Evolutionary conservation across 1,140 invertebrate genomes (phyloP), one percentile per base, ranked within the genome.

Genomic region (Bilobella aurantiaca): DNA sequence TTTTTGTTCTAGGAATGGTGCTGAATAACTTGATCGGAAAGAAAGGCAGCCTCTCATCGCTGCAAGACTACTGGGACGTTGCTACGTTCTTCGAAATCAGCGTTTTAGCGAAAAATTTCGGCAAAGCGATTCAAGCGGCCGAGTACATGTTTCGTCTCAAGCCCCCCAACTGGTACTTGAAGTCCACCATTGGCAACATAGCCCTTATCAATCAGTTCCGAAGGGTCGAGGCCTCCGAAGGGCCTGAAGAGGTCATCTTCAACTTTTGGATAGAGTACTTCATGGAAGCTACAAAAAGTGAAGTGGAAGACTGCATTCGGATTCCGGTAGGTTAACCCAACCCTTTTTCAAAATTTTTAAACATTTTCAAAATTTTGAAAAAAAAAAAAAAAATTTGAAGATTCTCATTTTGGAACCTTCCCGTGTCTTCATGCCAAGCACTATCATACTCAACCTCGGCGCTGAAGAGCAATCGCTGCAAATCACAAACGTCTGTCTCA

Each of bases 61-160:
- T 99, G 1, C 90, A 89, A 73, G 96, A 99, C 75, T 99, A 99
- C 76, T 99, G 97, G 97, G 95, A 97, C 79, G 94, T 99, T 5
- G 97, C 97, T 0, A 99, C 96, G 1, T 99, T 98, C 79, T 99
- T 99, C 79, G 97, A 99, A 79, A 98, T 99, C 63, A 94, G 91
- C 62, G 96, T 99, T 0, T 79, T 99, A 18, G 95, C 95, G 18
- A 91, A 98, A 78, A 93, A 99, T 78, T 99, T 97, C 79, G 82
- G 86, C 2, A 98, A 98, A 79, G 96, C 96, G 3, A 90, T 95
- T 73, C 92, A 65, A 80, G 96, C 96, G 21, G 93, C 96, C 1
- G 92, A 97, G 77, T 96, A 91, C 76, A 99, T 99, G 96, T 98
- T 97, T 75, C 94, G 92, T 80, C 78, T 99, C 53, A 98, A 99